Conservation (phyloP, 2,797 vertebrate species). For the Gephyroberyx darwinii region DNA sequence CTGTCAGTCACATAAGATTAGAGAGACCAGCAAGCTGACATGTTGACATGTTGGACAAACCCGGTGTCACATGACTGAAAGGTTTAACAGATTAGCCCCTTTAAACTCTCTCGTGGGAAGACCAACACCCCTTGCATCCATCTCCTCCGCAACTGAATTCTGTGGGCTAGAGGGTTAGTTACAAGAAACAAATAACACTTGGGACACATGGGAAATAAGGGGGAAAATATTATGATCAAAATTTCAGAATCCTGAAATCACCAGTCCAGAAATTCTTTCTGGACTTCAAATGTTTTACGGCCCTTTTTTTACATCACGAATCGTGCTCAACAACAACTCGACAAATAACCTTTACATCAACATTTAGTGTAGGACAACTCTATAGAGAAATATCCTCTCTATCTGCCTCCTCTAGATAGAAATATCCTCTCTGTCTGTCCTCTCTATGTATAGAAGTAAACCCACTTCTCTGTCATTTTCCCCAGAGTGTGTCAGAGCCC, state of each 20-base stretch:
- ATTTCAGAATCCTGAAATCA: neutral
- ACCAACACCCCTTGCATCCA: slow-evolving; percentile 64
- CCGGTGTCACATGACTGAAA: slow-evolving; percentile 58
- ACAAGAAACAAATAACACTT: slow-evolving; percentile 47
- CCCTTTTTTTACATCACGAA: too few relatives aligned
- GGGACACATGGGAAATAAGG: slow-evolving; percentile 8
- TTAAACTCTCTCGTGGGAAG: slow-evolving; percentile 45
- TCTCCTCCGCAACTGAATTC: slow-evolving; percentile 44
- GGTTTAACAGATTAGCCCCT: slow-evolving; percentile 71
- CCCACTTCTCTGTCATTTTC: slow-evolving; percentile 32
- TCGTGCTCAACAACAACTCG: too few relatives aligned
- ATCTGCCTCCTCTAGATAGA: neutral
- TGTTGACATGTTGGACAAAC: slow-evolving; percentile 76
- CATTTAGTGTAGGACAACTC: too few relatives aligned
- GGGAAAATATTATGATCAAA: slow-evolving; percentile 38
- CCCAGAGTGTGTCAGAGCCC: slow-evolving; percentile 84
- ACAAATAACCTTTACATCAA: too few relatives aligned
- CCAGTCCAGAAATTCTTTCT: neutral
- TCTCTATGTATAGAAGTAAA: neutral
- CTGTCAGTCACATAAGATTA: slow-evolving; percentile 76
- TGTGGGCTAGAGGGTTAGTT: slow-evolving; percentile 34
- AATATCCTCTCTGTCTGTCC: neutral
- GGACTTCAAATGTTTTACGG: neutral
- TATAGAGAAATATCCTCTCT: too few relatives aligned
- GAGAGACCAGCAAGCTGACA: slow-evolving; percentile 65